Base-by-base conservation (phyloP, 2,113 vertebrate genomes). In the Cettia cetti region DNA sequence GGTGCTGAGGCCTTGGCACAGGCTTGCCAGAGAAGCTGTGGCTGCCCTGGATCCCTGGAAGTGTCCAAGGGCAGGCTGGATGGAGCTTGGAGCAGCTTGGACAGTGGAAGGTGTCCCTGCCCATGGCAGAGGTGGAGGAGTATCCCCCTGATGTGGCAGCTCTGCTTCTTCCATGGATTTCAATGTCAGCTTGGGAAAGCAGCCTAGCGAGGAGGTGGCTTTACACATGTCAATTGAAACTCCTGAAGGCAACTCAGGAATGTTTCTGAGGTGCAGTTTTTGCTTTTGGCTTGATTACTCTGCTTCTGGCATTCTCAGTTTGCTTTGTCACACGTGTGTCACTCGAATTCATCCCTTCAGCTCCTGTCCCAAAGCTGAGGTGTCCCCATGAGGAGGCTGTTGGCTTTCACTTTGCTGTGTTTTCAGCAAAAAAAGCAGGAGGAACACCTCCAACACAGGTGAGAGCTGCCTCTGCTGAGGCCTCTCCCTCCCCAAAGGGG, bases 11-110 rank as follows among this genome's bases (percentile, higher is more conserved):
- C 13, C 4, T 45, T 52, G 45, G 23, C 2, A 30, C 1, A 17
- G 61, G 4, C 0, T 75, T 0, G 23, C n/a, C 54, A 89, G 78
- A 47, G 61, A 0, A 69, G 20, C n/a, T 89, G 54, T 54, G 61
- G 30, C 61, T 35, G 45, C 2, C 6, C 28, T 28, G 40, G 6
- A 40, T 47, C 30, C 30, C n/a, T 82, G 47, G n/a, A 0, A 76
- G 10, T 42, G 40, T 2, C 47, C 63, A 49, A 61, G 54, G 8
- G 11, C 7, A 16, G 47, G 24, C 0, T 89, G 52, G 49, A 49
- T 0, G 0, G 35, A 2, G 7, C 6, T 65, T 65, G 69, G 70
- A 82, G 8, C 54, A 11, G 0, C 8, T n/a, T 82, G 63, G 30
- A 3, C 0, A 2, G 26, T 35, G 28, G 77, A 0, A 82, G 5